Evolutionary conservation across 1,140 invertebrate species (phyloP).

Genomic region (Archivesica marissinica): DNA sequence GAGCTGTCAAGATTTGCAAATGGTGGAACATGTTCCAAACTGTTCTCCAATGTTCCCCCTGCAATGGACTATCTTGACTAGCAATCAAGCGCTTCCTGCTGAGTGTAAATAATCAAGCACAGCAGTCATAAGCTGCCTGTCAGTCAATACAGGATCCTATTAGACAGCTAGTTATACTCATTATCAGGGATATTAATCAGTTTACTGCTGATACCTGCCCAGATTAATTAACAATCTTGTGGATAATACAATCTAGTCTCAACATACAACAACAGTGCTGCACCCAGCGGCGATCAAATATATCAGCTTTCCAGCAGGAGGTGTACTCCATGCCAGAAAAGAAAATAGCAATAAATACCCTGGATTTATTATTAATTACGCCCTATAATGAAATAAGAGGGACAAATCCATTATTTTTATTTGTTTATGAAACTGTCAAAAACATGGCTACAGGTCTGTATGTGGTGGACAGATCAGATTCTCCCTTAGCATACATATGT

Average conservation of each 20-base stretch:
- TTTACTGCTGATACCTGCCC: slow-evolving; percentile 36
- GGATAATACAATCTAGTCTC: background rate
- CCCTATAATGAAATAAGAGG: no score
- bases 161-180: slow-evolving; percentile 45
- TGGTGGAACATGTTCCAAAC: slow-evolving; percentile 17
- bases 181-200: slow-evolving; percentile 48
- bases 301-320: no score
- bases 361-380: no score
- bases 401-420: no score
- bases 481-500: no score
- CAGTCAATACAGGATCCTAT: slow-evolving; percentile 40
- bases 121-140: slow-evolving; percentile 34
- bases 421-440: no score
- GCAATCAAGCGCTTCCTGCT: slow-evolving; percentile 52
- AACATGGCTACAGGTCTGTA: no score
- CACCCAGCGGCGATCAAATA: no score
- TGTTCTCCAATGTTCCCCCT: background rate
- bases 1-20: slow-evolving; percentile 40
- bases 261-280: background rate
- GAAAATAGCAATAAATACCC: no score
- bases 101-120: slow-evolving; percentile 48
- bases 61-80: slow-evolving; percentile 23
- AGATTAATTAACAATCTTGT: slow-evolving; percentile 41
- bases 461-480: no score
- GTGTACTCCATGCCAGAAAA: no score